These are phyloP conservation scores for Adelphocoris suturalis DNA, from an alignment of 2,888 invertebrate species.

Conservation along the genomic window DNA sequence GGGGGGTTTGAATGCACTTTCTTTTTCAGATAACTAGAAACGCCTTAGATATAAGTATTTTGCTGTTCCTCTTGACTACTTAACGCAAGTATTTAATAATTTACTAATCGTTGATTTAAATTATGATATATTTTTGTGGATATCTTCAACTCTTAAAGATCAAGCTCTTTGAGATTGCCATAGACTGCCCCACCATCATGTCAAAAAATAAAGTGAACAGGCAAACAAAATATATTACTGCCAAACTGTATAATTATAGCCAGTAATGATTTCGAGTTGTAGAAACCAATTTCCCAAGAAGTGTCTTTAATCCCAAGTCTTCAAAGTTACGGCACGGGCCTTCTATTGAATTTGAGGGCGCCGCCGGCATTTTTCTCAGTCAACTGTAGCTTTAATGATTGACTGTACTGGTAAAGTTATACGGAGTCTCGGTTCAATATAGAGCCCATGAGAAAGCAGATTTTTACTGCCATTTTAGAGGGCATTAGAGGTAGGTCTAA, in stretches of 20 bases:
- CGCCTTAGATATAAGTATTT: too few species aligned
- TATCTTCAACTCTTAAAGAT: too few species aligned
- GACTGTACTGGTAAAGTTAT: background rate
- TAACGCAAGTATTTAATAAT: too few species aligned
- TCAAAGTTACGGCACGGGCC: background rate
- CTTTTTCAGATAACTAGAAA: too few species aligned
- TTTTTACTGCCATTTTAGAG: background rate
- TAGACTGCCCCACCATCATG: too few species aligned
- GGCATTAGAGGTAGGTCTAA: background rate
- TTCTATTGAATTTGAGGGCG: slow-evolving; percentile 10
- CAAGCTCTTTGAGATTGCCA: too few species aligned
- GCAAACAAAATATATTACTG: background rate
- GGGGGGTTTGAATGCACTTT: too few species aligned
- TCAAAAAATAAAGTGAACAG: background rate
- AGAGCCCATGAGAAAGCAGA: background rate
- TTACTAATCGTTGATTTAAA: too few species aligned
- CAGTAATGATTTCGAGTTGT: background rate
- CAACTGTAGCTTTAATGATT: background rate
- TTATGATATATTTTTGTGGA: too few species aligned
- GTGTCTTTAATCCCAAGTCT: background rate
- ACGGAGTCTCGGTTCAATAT: background rate
- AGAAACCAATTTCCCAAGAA: slow-evolving; percentile 7
- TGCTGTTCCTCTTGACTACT: too few species aligned
- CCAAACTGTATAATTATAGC: too few species aligned
- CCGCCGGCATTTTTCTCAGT: background rate